A percentile compares a stretch with the other conserved stretches of the same genome.
phyloP scores from a whole-genome alignment of 2,797 vertebrate genomes.

The Malacoraja senta region DNA sequence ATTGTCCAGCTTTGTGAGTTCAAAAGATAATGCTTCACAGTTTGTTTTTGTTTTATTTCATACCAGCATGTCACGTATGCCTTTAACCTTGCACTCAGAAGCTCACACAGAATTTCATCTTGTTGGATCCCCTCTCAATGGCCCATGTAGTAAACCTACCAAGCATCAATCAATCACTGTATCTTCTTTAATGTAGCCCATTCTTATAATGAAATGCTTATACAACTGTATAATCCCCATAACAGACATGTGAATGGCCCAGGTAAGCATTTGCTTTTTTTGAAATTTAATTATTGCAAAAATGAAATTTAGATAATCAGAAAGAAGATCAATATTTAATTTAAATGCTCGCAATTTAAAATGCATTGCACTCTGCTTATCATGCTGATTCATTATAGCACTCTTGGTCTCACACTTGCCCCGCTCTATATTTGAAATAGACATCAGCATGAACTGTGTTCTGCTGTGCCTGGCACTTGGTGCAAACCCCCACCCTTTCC shows the following conservation, averaged over 20 bases:
- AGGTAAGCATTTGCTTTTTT: neutral
- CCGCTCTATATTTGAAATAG: too few species aligned
- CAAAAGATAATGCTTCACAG: neutral
- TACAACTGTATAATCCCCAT: neutral
- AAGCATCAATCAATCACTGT: neutral
- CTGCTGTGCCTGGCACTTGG: too few species aligned
- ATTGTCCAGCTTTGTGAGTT: neutral
- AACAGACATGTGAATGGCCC: too few species aligned
- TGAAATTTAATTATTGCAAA: neutral
- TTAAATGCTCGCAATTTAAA: neutral
- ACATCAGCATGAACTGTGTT: too few species aligned
- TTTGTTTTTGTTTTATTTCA: neutral
- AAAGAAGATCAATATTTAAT: neutral
- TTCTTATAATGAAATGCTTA: neutral
- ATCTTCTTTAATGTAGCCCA: neutral
- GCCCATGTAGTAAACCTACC: neutral
- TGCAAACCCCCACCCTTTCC: too few species aligned
- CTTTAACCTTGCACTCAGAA: slow-evolving; percentile 13
- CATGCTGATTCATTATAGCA: too few species aligned
- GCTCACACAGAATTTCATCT: neutral
- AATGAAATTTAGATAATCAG: neutral
- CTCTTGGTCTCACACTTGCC: too few species aligned
- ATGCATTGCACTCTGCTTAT: too few species aligned
- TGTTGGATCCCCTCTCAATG: neutral
- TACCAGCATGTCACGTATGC: neutral